These are phyloP conservation scores for Myanophis thanlyinensis DNA, from an alignment of 2,113 vertebrate genomes.

Conservation along the genomic window DNA sequence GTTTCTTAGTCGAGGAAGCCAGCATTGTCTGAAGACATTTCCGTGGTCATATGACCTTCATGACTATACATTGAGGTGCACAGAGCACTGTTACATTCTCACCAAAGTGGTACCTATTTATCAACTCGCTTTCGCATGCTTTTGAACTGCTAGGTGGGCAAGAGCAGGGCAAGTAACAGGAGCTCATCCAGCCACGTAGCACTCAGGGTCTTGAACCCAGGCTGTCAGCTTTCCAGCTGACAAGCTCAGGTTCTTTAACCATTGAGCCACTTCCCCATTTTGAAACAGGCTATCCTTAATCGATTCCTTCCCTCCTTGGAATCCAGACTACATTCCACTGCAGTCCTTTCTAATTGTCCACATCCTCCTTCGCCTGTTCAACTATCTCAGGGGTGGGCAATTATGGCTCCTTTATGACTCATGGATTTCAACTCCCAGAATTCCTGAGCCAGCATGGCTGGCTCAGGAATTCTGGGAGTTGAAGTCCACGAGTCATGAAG, in stretches of 20 bases:
- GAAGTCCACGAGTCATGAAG: too few relatives aligned
- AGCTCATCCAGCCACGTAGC: neutral
- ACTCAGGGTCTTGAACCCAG: neutral
- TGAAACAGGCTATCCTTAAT: neutral
- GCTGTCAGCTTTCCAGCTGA: neutral
- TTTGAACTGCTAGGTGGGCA: neutral
- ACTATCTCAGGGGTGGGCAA: too few relatives aligned
- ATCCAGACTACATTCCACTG: neutral
- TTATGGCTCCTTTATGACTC: too few relatives aligned
- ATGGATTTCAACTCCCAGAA: too few relatives aligned
- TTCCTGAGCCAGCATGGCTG: too few relatives aligned
- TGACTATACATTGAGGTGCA: neutral
- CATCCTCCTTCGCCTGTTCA: neutral
- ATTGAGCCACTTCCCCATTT: neutral
- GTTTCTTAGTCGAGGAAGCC: neutral
- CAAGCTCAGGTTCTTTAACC: neutral
- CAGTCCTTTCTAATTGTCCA: neutral
- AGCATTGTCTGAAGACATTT: neutral
- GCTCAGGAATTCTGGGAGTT: too few relatives aligned
- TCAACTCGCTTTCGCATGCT: neutral
- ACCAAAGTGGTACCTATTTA: neutral
- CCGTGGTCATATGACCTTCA: neutral
- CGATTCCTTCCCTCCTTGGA: neutral
- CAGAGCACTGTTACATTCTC: neutral
- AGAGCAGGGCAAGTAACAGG: neutral